These are phyloP conservation scores for Clitarchus hookeri DNA, from an alignment of 2,888 invertebrate genomes.

Conservation along the genomic window DNA sequence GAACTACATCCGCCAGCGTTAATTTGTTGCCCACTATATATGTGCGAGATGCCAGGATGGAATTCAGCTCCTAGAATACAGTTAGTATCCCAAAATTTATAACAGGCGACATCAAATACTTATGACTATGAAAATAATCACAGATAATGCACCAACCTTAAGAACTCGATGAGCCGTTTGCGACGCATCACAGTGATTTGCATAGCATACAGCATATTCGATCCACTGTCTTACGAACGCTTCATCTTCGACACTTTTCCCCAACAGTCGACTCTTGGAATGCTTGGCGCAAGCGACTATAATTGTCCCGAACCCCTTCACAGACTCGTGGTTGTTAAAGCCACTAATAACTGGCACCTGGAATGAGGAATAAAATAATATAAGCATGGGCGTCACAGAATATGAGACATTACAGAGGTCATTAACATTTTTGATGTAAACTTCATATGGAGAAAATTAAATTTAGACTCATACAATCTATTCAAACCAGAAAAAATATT, in stretches of 20 bases:
- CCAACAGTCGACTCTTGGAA: constrained; percentile 51
- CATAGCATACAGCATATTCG: constrained; percentile 64
- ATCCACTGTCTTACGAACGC: constrained; percentile 67
- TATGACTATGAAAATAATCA: not conserved
- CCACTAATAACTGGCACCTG: constrained; percentile 55
- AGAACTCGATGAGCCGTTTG: constrained; percentile 39
- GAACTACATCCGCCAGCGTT: constrained; percentile 70
- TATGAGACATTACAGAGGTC: not conserved
- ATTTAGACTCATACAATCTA: no score
- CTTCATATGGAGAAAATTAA: no score
- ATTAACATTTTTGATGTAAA: no score
- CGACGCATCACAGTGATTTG: constrained; percentile 57
- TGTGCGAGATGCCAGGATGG: constrained; percentile 58
- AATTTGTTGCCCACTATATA: constrained; percentile 62
- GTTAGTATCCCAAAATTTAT: not conserved
- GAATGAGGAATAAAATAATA: not conserved
- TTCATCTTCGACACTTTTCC: constrained; percentile 53
- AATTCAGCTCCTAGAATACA: constrained; percentile 61
- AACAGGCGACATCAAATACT: no score
- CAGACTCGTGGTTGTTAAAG: constrained; percentile 55
- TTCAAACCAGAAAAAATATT: no score
- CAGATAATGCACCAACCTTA: constrained; percentile 35
- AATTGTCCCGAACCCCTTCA: constrained; percentile 60
- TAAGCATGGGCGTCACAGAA: not conserved
- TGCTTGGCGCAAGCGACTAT: constrained; percentile 57